Conservation (phyloP, 2,797 vertebrate genomes). For the Glossophaga mutica region DNA sequence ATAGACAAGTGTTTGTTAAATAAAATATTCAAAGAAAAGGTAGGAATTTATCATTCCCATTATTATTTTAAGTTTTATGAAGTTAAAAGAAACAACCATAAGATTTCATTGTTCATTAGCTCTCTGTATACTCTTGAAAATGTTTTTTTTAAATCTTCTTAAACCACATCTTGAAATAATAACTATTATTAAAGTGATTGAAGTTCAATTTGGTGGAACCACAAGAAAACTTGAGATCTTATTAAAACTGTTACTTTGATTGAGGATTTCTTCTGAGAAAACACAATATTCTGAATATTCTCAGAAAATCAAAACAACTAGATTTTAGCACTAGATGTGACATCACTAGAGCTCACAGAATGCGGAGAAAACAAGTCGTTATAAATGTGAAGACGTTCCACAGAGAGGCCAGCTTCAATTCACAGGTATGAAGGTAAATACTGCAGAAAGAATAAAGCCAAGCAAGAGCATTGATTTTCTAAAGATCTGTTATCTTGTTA, state of each 20-base stretch:
- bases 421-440: neutral
- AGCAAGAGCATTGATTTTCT: neutral
- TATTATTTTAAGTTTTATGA: constrained; percentile 27
- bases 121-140: neutral
- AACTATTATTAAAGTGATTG: constrained; percentile 33
- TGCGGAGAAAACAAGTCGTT: constrained; percentile 8
- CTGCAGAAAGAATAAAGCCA: neutral
- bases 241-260: constrained; percentile 38
- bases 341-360: neutral
- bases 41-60: neutral
- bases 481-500: constrained; percentile 7
- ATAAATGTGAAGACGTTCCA: neutral
- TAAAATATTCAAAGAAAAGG: neutral
- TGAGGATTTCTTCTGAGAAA: neutral
- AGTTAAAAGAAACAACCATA: constrained; percentile 11
- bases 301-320: neutral
- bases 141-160: neutral
- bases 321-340: neutral
- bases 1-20: neutral
- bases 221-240: constrained; percentile 2
- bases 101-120: constrained; percentile 14
- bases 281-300: neutral
- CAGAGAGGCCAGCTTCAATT: neutral
- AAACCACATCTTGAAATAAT: constrained; percentile 4
- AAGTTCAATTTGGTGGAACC: neutral